These are phyloP conservation scores for Aphaenogaster ashmeadi DNA, from an alignment of 1,140 invertebrate species.

Conservation along the genomic window DNA sequence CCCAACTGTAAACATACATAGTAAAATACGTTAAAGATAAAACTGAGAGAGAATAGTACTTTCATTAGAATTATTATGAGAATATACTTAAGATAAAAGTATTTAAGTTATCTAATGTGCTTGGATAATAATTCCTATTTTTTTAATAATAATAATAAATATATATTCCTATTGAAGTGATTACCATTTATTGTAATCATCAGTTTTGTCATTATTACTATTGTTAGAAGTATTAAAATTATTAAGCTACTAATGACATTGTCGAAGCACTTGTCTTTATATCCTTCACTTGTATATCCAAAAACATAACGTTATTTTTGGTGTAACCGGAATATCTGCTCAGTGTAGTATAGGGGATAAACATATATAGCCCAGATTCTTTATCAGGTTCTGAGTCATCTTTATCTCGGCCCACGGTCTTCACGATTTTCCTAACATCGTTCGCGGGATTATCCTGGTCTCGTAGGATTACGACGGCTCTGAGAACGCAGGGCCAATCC, in stretches of 20 bases:
- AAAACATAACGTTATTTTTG: conserved; percentile 89
- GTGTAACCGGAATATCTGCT: conserved; percentile 89
- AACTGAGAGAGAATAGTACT: background rate
- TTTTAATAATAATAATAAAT: conserved; percentile 7
- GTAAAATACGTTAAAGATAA: conserved; percentile 9
- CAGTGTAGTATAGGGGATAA: conserved; percentile 91
- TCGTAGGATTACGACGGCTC: conserved; percentile 89
- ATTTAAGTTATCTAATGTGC: background rate
- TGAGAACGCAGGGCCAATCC: conserved; percentile 90
- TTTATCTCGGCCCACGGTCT: conserved; percentile 85
- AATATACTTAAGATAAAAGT: background rate
- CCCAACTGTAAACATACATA: conserved; percentile 89
- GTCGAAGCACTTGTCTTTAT: conserved; percentile 72
- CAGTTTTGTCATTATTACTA: background rate
- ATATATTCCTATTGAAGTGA: background rate
- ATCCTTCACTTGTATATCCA: conserved; percentile 89
- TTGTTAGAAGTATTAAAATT: conserved; percentile 5
- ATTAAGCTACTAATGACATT: conserved; percentile 13
- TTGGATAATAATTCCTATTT: background rate
- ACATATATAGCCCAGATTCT: conserved; percentile 90
- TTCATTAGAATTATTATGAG: conserved; percentile 11
- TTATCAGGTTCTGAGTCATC: conserved; percentile 86
- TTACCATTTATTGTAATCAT: conserved; percentile 21
- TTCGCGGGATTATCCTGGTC: conserved; percentile 88
- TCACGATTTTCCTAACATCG: conserved; percentile 87